A percentile compares a stretch with the other conserved stretches of the same genome.
Evolutionary conservation across 2,113 vertebrate species (phyloP).

Genomic region (Spheniscus mendiculus): DNA sequence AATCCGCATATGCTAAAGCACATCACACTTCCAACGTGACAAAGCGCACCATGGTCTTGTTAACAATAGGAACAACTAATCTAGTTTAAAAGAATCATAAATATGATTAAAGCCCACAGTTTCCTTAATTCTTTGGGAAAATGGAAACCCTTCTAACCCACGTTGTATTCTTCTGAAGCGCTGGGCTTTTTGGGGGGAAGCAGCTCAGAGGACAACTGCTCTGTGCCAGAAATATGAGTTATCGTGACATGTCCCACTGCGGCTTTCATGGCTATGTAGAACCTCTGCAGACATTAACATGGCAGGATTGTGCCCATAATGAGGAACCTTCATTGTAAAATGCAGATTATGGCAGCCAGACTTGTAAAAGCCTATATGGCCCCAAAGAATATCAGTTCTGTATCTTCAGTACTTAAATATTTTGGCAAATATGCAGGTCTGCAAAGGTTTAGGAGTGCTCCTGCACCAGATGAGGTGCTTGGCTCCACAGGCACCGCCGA

Average conservation of each 20-base stretch:
- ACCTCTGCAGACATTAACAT: background rate
- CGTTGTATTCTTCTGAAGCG: background rate
- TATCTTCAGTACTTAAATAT: background rate
- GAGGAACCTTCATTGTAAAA: background rate
- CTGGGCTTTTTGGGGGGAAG: background rate
- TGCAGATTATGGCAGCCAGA: background rate
- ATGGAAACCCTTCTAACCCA: background rate
- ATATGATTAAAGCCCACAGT: constrained; percentile 12
- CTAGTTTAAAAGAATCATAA: constrained; percentile 59
- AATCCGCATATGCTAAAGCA: constrained; percentile 45
- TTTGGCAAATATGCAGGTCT: background rate
- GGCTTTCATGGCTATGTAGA: background rate
- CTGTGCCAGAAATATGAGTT: background rate
- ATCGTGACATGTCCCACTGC: background rate
- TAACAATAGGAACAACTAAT: constrained; percentile 52
- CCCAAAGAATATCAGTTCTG: background rate
- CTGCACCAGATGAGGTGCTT: background rate
- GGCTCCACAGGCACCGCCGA: accelerated
- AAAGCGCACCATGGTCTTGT: constrained; percentile 11
- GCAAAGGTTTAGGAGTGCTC: background rate
- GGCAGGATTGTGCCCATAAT: background rate
- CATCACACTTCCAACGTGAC: constrained; percentile 34
- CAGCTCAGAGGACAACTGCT: background rate
- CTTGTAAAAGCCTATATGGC: background rate
- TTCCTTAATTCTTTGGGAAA: constrained; percentile 47